These are phyloP conservation scores for Glyphotaelius pellucidus DNA, from an alignment of 2,888 invertebrate genomes.

Conservation along the genomic window DNA sequence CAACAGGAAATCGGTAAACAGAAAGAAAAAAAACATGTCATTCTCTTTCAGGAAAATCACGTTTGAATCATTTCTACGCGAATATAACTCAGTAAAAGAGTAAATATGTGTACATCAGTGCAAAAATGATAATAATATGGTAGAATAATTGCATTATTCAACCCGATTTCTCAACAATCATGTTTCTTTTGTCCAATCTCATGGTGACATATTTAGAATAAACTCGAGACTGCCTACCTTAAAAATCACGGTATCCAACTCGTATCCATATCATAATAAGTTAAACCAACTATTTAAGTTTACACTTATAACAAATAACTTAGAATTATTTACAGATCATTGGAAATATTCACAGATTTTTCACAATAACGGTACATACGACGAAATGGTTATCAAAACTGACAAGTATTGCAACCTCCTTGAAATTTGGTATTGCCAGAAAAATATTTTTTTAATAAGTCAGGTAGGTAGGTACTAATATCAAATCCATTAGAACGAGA, in stretches of 20 bases:
- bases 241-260: conserved; percentile 38
- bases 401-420: conserved; percentile 45
- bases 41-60: neutral
- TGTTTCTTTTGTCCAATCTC: conserved; percentile 61
- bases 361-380: conserved; percentile 63
- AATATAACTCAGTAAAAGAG: neutral
- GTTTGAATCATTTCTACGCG: neutral
- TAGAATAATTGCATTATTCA: conserved; percentile 10
- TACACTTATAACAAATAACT: conserved; percentile 41
- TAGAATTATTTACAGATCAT: conserved; percentile 55
- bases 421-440: conserved; percentile 20
- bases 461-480: neutral
- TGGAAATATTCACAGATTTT: conserved; percentile 54
- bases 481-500: too few species aligned
- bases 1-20: conserved; percentile 58
- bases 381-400: conserved; percentile 60
- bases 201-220: conserved; percentile 58
- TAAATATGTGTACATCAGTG: neutral
- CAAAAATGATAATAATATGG: conserved; percentile 16
- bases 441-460: neutral
- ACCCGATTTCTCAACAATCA: conserved; percentile 49
- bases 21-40: conserved; percentile 49
- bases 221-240: conserved; percentile 16
- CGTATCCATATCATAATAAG: conserved; percentile 28
- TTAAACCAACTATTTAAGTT: conserved; percentile 28